Conservation (phyloP, 2,113 vertebrate species). For the Cygnus atratus region DNA sequence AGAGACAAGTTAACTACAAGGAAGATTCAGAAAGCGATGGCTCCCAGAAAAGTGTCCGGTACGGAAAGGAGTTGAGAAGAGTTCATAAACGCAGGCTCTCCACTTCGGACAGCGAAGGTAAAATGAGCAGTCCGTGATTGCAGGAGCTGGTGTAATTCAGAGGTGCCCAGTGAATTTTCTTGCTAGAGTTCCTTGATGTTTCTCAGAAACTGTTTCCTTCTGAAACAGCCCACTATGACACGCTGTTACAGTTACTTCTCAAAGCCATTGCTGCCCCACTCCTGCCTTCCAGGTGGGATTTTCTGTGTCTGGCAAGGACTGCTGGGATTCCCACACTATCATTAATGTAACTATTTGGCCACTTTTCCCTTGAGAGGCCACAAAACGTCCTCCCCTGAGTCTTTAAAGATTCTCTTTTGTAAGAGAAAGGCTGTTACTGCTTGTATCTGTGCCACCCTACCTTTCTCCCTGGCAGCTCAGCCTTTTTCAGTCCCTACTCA, state of each 20-base stretch:
- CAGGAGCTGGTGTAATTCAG: not conserved
- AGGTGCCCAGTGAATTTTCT: not conserved
- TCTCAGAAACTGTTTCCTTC: not conserved
- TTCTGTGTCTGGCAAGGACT: not conserved
- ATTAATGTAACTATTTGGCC: not conserved
- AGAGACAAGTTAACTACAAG: conserved; percentile 93
- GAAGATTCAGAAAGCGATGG: conserved; percentile 95
- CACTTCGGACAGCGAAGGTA: conserved; percentile 94
- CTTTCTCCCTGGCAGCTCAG: not conserved
- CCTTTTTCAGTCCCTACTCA: not conserved
- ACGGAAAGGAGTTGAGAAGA: conserved; percentile 78
- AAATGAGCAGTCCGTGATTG: not conserved
- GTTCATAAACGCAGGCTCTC: conserved; percentile 85
- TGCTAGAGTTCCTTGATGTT: not conserved
- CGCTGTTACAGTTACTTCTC: not conserved
- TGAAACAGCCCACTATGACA: not conserved
- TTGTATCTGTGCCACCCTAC: not conserved
- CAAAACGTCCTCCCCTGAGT: rapidly evolving
- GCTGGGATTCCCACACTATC: not conserved
- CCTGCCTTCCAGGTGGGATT: not conserved
- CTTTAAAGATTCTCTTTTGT: not conserved
- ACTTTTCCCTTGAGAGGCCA: not conserved
- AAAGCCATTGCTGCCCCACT: not conserved
- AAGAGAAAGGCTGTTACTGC: not conserved
- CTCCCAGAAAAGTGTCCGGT: conserved; percentile 81